These are phyloP conservation scores for Nannoperca obscura DNA, from an alignment of 2,797 vertebrate genomes.

Conservation along the genomic window DNA sequence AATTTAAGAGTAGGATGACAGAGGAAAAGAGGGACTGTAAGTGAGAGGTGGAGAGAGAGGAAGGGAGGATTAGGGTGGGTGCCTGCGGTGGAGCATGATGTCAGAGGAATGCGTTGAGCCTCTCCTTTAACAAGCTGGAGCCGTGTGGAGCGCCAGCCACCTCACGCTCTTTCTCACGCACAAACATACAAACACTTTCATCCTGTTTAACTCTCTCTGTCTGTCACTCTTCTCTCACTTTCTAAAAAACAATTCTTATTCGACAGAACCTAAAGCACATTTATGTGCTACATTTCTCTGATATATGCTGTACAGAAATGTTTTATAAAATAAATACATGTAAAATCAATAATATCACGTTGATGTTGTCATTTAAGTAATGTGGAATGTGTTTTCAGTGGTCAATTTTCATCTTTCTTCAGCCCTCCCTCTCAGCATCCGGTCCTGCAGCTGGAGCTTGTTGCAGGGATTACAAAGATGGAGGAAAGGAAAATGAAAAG, in stretches of 20 bases:
- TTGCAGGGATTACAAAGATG: constrained; percentile 48
- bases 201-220: too few relatives aligned
- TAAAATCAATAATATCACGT: not conserved
- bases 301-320: not conserved
- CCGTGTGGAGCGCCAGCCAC: constrained; percentile 26
- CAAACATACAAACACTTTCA: not conserved
- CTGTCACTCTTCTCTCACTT: too few relatives aligned
- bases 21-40: constrained; percentile 22
- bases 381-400: constrained; percentile 34
- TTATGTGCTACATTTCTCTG: not conserved
- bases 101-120: constrained; percentile 76
- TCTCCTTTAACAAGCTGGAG: constrained; percentile 59
- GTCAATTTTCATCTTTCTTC: constrained; percentile 13
- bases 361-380: not conserved
- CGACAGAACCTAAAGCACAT: not conserved
- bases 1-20: constrained; percentile 12
- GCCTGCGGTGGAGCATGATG: constrained; percentile 69
- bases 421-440: constrained; percentile 46
- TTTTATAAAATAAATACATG: not conserved
- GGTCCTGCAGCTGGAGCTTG: constrained; percentile 50
- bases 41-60: constrained; percentile 25
- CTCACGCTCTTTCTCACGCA: not conserved
- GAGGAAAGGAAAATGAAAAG: constrained; percentile 27
- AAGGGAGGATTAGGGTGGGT: constrained; percentile 60
- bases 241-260: not conserved